A percentile compares a stretch with the other conserved stretches of the same genome.
These are phyloP conservation scores for Pardosa pseudoannulata DNA, from an alignment of 2,888 invertebrate species.

Conservation along the genomic window DNA sequence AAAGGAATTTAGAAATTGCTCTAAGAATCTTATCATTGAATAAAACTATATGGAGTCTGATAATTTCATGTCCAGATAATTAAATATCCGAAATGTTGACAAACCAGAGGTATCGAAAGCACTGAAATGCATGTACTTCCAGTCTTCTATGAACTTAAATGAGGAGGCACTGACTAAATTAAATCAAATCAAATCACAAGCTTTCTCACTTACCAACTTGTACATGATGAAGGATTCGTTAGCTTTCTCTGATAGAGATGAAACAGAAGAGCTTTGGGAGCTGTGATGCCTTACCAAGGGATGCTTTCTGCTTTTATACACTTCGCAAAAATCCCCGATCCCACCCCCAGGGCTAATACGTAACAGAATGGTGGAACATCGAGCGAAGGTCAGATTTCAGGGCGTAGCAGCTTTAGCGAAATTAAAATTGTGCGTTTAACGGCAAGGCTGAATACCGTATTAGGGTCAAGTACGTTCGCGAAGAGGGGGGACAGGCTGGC, in stretches of 20 bases:
- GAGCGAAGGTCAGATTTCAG: slow-evolving; percentile 58
- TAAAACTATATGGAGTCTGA: too few species aligned
- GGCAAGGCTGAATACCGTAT: slow-evolving; percentile 36
- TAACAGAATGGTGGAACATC: slow-evolving; percentile 14
- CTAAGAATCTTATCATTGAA: too few species aligned
- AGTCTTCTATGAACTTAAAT: too few species aligned
- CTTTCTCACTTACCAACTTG: slow-evolving; percentile 49
- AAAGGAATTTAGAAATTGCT: too few species aligned
- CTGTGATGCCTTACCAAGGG: not conserved
- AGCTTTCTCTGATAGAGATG: not conserved
- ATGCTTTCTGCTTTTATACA: not conserved
- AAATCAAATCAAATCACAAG: too few species aligned
- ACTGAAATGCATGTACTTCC: too few species aligned
- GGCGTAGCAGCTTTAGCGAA: slow-evolving; percentile 38
- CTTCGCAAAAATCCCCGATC: not conserved
- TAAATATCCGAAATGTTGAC: too few species aligned
- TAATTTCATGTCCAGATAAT: too few species aligned
- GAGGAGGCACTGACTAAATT: too few species aligned
- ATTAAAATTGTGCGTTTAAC: slow-evolving; percentile 24
- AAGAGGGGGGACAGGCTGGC: not conserved
- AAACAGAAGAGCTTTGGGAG: not conserved
- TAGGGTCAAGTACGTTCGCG: slow-evolving; percentile 48
- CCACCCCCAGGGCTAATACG: not conserved
- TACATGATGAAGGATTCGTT: slow-evolving; percentile 46
- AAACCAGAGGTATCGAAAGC: too few species aligned